phyloP scores from a whole-genome alignment of 37 sponge, comb jelly and placozoan species.

The Beroe forskalii region DNA sequence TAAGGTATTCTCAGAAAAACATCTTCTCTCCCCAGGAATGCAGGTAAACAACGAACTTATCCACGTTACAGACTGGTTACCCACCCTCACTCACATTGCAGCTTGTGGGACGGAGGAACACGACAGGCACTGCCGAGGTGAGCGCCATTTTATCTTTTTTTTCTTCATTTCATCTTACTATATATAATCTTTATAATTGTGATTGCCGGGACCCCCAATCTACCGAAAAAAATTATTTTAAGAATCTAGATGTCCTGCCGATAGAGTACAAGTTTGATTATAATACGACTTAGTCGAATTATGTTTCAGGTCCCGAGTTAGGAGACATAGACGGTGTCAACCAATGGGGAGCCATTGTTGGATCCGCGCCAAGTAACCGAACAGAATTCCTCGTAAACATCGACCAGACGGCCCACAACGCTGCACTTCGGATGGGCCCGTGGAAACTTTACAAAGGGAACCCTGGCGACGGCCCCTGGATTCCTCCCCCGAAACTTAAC shows the following conservation, averaged over 20 bases:
- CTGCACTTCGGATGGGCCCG: background rate
- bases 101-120: background rate
- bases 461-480: no score
- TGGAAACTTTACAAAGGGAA: slow-evolving; percentile 28
- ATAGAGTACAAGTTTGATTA: no score
- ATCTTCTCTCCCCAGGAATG: no score
- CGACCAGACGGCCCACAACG: background rate
- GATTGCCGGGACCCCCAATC: no score
- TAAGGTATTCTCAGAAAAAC: no score
- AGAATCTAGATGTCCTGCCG: no score
- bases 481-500: no score
- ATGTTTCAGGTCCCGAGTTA: background rate
- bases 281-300: no score
- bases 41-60: slow-evolving; percentile 7
- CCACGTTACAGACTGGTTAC: slow-evolving; percentile 59
- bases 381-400: slow-evolving; percentile 34
- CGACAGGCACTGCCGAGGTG: background rate
- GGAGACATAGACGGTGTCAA: slow-evolving; percentile 28
- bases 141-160: no score
- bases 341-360: slow-evolving; percentile 9
- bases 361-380: background rate
- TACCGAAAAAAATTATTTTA: no score
- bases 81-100: slow-evolving; percentile 44
- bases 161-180: no score
- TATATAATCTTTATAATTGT: no score